Evolutionary conservation across 2,888 invertebrate genomes (phyloP), one percentile per base, ranked within the genome.

Genomic region (Scaptomyza caliginosa): DNA sequence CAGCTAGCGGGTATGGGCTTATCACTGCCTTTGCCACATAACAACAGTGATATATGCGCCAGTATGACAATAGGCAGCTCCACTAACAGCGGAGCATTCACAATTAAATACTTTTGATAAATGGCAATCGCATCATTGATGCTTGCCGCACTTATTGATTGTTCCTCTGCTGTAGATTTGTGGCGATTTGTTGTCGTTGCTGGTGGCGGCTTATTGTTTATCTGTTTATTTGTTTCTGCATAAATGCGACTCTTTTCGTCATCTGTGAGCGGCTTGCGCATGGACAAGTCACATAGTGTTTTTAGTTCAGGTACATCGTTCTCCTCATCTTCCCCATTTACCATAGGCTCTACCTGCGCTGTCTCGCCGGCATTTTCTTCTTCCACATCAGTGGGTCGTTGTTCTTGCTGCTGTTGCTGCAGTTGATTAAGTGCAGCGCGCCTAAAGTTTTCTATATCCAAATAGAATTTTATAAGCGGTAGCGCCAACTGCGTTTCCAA

Each of bases 401-500:
- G 79, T 6, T 26, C 24, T 17, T 43, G 26, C 4, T 76, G 73
- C 43, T 90, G 77, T 10, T 77, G 74, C 40, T 90, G 86, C n/a
- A 79, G 52, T 49, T 89, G 84, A 16, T 68, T 65, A 17, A 85
- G 8, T 2, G 90, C 89, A 6, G 92, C 92, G 3, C 89, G 88
- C 85, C 93, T 93, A 81, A 95, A 94, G 77, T 94, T 93, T 86
- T 96, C 95, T 40, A 95, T 93, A 84, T 96, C 96, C 71, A 96
- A 89, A 94, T 95, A 96, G 90, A 96, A 95, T 89, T 94, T 94
- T 1, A 96, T 93, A 28, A 95, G 92, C 17, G 93, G 91, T 55
- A 94, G 91, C 54, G 94, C 93, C 58, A 94, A 94, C 71, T 94
- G 93, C n/a, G 94, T 93, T 86, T 97, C 96, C 94, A 98, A 94